These are phyloP conservation scores for Amblyopsis rosae DNA, from an alignment of 2,113 vertebrate genomes.

Conservation along the genomic window DNA sequence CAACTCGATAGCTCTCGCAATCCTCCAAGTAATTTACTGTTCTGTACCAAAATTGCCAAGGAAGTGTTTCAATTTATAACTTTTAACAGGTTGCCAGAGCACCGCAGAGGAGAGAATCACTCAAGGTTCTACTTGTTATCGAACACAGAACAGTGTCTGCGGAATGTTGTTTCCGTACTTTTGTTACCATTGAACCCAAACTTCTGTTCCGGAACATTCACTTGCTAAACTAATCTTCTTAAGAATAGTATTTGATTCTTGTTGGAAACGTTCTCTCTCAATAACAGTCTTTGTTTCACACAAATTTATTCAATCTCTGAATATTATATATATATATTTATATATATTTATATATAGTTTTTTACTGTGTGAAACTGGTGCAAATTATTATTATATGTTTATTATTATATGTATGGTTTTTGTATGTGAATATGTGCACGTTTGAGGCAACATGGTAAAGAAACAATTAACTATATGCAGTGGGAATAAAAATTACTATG, in stretches of 20 bases:
- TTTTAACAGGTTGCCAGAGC: slow-evolving; percentile 45
- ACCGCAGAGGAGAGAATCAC: slow-evolving; percentile 19
- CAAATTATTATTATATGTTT: too few species aligned
- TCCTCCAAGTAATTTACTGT: slow-evolving; percentile 43
- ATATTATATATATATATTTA: too few species aligned
- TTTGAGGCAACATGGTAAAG: too few species aligned
- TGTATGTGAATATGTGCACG: too few species aligned
- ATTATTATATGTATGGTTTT: too few species aligned
- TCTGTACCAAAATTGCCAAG: slow-evolving; percentile 27
- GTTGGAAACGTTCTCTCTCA: neutral
- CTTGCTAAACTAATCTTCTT: neutral
- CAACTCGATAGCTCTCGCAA: slow-evolving; percentile 36
- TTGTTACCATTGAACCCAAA: neutral
- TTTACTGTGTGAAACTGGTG: too few species aligned
- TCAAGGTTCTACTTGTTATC: slow-evolving; percentile 20
- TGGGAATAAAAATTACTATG: too few species aligned
- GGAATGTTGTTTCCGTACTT: neutral
- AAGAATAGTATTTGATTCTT: neutral
- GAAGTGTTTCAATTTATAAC: slow-evolving; percentile 55
- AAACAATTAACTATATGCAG: too few species aligned
- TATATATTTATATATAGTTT: too few species aligned
- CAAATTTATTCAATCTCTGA: neutral
- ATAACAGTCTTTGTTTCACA: neutral
- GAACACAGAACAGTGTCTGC: too few species aligned
- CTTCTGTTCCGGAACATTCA: neutral